Conservation (phyloP, 2,797 vertebrate genomes). For the Danio jaintianensis region DNA sequence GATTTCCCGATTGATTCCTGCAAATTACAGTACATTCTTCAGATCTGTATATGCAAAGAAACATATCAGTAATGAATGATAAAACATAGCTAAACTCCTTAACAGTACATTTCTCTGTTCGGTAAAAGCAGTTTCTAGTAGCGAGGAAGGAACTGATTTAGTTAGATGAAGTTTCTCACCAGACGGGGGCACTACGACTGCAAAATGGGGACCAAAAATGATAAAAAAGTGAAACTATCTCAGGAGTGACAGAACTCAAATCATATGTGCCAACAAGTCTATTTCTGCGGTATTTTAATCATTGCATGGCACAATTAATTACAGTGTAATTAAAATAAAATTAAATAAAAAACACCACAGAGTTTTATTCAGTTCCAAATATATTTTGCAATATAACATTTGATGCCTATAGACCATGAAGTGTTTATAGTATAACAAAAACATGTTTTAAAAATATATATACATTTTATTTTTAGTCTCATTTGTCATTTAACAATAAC, state of each 20-base stretch:
- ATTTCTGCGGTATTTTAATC: neutral
- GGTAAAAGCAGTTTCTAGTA: neutral
- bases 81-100: neutral
- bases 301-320: neutral
- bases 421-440: too few relatives aligned
- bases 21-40: too few relatives aligned
- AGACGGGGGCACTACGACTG: conserved; percentile 65
- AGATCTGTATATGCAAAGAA: neutral
- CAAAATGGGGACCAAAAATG: conserved; percentile 44
- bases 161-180: conserved; percentile 51
- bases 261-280: conserved; percentile 12
- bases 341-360: too few relatives aligned
- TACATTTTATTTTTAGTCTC: too few relatives aligned
- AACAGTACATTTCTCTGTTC: neutral
- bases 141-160: conserved; percentile 1
- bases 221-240: conserved; percentile 15
- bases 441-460: too few relatives aligned
- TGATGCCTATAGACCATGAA: too few relatives aligned
- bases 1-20: too few relatives aligned
- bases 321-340: neutral
- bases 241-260: conserved; percentile 17
- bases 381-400: too few relatives aligned
- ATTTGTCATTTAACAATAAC: neutral
- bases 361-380: too few relatives aligned
- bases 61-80: neutral